Evolutionary conservation across 2,888 invertebrate genomes (phyloP), one percentile per base, ranked within the genome.

Genomic region (Hyposoter dolosus): DNA sequence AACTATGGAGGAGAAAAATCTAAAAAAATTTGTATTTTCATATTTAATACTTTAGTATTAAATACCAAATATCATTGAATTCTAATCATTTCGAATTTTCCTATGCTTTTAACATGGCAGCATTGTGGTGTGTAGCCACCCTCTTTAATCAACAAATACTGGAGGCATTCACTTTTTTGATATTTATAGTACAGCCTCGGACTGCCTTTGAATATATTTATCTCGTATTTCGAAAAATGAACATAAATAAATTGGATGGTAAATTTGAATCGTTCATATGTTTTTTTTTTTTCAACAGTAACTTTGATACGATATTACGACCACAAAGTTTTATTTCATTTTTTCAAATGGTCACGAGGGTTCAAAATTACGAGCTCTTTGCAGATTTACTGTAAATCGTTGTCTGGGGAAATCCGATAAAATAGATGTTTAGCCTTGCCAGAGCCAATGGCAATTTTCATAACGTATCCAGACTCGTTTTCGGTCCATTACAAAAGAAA

Each of bases 361-460:
- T 40, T 40, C 40, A 9, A 10, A 40, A 40, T 40, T 71, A 53
- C 32, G 12, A 15, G 17, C 47, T 23, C 19, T 66, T 28, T 50
- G 0, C 40, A 28, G 50, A 19, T 32, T 28, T 47, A 56, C 23
- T 56, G 68, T 68, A 68, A 7, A 17, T 28, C 9, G 47, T 28
- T 28, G 28, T 17, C 10, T 47, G 28, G 17, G 6, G 47, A 63
- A 60, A 74, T 23, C 63, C 28, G 74, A 32, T 56, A 60, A 68
- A 80, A 47, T 80, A 53, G 68, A 84, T 75, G 75, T 63, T 63
- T 43, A 45, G n/a, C 47, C 47, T 43, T 65, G 53, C 53, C 53
- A 43, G 75, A 84, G 15, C 47, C 47, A 79, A 84, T 84, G 43
- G 63, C 69, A 40, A 84, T 84, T 80, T 80, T 65, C 65, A 71